Percentiles rank a stretch among this genome's conserved stretches.
Conservation (phyloP, 2,113 vertebrate species). For the Stigmatopora argus region DNA sequence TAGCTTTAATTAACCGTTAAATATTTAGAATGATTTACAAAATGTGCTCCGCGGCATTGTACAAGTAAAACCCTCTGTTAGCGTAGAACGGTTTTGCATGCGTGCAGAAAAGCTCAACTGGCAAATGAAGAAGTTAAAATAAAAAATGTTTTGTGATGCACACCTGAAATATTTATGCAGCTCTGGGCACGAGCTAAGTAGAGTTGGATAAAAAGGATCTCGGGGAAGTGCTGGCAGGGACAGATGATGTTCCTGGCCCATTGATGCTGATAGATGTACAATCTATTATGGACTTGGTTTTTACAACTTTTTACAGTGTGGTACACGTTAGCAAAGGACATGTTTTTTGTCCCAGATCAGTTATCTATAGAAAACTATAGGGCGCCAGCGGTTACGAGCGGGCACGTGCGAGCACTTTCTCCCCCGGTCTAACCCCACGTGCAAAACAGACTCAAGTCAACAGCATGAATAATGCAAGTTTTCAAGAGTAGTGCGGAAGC, state of each 20-base stretch:
- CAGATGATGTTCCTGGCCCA: no score
- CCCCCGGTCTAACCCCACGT: conserved; percentile 35
- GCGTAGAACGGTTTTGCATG: conserved; percentile 27
- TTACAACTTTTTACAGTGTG: no score
- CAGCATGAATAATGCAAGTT: conserved; percentile 69
- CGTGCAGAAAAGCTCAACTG: conserved; percentile 28
- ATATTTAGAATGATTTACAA: conserved; percentile 55
- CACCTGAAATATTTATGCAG: conserved; percentile 61
- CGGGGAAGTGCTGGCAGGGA: conserved; percentile 3
- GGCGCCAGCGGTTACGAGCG: background rate
- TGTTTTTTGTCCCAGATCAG: no score
- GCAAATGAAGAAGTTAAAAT: conserved; percentile 51
- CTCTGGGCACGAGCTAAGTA: conserved; percentile 34
- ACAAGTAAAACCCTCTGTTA: conserved; percentile 48
- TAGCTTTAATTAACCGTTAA: conserved; percentile 34
- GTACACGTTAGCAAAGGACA: no score
- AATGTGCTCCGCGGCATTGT: conserved; percentile 43
- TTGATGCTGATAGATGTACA: no score
- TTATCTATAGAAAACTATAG: background rate
- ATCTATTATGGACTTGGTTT: no score
- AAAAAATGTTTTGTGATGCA: conserved; percentile 48
- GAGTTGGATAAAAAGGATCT: conserved; percentile 15
- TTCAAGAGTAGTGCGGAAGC: conserved; percentile 57
- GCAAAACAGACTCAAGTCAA: conserved; percentile 61
- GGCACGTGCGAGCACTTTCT: conserved; percentile 33